A percentile compares a stretch with the other conserved stretches of the same genome.
These are phyloP conservation scores for Tillus elongatus DNA, from an alignment of 2,888 invertebrate species.

Conservation along the genomic window DNA sequence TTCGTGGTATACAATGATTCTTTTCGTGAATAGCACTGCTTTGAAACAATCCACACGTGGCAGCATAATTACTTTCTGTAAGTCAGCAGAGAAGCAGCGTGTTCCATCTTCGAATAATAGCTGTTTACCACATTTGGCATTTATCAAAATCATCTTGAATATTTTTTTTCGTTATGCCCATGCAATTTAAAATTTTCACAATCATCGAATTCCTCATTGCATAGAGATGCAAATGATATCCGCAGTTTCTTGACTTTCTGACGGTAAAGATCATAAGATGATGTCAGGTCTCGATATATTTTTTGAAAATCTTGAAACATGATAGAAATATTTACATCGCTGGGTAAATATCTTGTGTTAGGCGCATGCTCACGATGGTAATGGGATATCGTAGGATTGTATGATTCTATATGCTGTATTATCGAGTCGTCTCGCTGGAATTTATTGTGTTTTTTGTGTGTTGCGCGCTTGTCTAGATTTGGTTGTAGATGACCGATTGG, in stretches of 20 bases:
- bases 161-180: no score
- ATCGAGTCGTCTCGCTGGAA: no score
- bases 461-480: no score
- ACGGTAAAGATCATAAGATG: slow-evolving; percentile 10
- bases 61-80: slow-evolving; percentile 13
- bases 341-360: slow-evolving; percentile 12
- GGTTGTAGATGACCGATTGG: no score
- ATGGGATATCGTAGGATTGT: slow-evolving; percentile 9
- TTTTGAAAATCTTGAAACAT: slow-evolving; percentile 11
- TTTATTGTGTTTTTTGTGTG: no score
- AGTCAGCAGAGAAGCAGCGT: slow-evolving; percentile 13
- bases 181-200: no score
- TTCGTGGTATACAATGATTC: no score
- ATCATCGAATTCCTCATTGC: slow-evolving; percentile 11
- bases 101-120: no score
- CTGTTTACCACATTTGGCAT: slow-evolving; percentile 9
- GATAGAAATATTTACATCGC: slow-evolving; percentile 13
- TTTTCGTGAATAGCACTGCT: slow-evolving; percentile 10
- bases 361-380: slow-evolving; percentile 16
- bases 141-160: slow-evolving; percentile 7
- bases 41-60: slow-evolving; percentile 10
- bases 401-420: slow-evolving; percentile 7
- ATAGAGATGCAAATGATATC: slow-evolving; percentile 11
- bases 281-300: slow-evolving; percentile 10
- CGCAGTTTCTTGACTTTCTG: slow-evolving; percentile 5